Base-by-base conservation (phyloP, 2,888 invertebrate species). In the Neoscelio sp. region DNA sequence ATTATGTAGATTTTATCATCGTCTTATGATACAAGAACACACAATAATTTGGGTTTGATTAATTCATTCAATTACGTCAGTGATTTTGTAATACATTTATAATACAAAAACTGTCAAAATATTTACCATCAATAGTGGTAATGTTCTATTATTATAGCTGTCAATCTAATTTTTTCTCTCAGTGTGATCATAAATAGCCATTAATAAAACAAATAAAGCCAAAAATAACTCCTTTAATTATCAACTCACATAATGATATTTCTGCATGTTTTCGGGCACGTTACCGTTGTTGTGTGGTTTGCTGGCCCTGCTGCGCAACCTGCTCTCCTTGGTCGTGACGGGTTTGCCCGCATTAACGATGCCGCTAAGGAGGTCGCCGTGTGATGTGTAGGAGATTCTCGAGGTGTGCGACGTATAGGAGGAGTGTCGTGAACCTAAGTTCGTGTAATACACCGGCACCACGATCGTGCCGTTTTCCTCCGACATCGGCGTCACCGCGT, bases 381-480 rank as follows among this genome's bases (percentile, higher is more conserved):
- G 98, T 28, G 98, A 98, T 81, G 97, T 98, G 91, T 98, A 98
- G 70, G 98, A 98, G 88, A 97, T 93, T 85, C 97, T 94, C 71
- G 97, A 97, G 87, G 97, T 97, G 91, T 98, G 98, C 78, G 98
- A 98, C 84, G 98, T 98, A 92, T 98, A 98, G 85, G 98, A 98
- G 83, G 97, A 97, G 91, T 98, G 97, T 84, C 98, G 94, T 82
- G 98, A 96, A 85, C 96, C 96, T 92, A 91, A 78, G 92, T 95
- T 96, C 87, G 96, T 94, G 90, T 96, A 96, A 92, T 97, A 97
- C 90, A 96, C 95, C 74, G 97, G 97, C 87, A 97, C 96, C 87
- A 98, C 96, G 91, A 98, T 97, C 89, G 97, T 97, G 89, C 97
- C 97, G 91, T 97, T 98, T 92, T 98, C 98, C 92, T 98, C 98